A percentile compares a stretch with the other conserved stretches of the same genome.
Evolutionary conservation across 2,113 vertebrate species (phyloP).

Genomic region (Calidris pugnax): DNA sequence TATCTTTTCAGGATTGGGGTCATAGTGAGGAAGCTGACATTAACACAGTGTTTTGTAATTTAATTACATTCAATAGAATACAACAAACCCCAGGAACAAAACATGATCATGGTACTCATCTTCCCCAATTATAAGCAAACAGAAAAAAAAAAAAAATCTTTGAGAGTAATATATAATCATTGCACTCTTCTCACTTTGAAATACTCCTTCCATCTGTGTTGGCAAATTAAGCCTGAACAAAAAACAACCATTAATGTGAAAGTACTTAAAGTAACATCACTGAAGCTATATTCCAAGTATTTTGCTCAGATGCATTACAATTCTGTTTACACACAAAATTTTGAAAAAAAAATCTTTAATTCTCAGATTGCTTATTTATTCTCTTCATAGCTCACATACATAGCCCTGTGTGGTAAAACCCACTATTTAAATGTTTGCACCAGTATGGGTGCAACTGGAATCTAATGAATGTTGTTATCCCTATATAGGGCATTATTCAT

Average conservation of each 20-base stretch:
- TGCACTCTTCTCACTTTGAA: background rate
- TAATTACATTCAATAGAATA: background rate
- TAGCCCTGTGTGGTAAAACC: background rate
- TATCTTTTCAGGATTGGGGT: background rate
- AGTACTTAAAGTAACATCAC: background rate
- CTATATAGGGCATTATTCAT: background rate
- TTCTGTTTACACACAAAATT: background rate
- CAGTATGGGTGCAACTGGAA: background rate
- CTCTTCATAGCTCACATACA: background rate
- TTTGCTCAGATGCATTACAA: background rate
- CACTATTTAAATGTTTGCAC: background rate
- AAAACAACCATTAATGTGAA: background rate
- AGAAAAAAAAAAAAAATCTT: background rate
- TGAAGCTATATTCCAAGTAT: background rate
- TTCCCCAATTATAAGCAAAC: background rate
- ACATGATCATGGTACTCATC: background rate
- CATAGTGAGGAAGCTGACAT: background rate
- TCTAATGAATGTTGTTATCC: background rate
- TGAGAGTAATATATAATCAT: background rate
- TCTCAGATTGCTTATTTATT: background rate
- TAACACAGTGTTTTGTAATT: background rate
- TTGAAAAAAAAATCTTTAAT: background rate
- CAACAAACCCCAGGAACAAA: background rate
- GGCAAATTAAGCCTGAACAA: background rate
- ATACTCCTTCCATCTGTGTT: background rate